A percentile compares a stretch with the other conserved stretches of the same genome.
Evolutionary conservation across 2,888 invertebrate species (phyloP).

Genomic region (Blomia tropicalis): DNA sequence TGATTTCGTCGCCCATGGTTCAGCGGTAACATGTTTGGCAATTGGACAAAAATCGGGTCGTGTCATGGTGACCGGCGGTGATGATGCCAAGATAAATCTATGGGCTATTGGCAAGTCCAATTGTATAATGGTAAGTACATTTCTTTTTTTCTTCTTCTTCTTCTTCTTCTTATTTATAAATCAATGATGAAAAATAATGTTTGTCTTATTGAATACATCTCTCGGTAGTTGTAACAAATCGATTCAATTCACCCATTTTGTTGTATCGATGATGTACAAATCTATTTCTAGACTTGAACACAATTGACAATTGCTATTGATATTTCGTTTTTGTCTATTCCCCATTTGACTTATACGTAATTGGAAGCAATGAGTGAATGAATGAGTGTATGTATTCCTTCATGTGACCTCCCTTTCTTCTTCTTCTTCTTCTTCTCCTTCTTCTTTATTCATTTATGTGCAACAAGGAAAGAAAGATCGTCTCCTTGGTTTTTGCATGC

Average conservation of each 20-base stretch:
- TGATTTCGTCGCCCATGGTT: conserved; percentile 67
- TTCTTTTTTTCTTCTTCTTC: neutral
- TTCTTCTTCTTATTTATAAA: neutral
- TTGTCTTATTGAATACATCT: neutral
- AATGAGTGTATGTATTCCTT: no score
- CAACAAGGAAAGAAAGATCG: no score
- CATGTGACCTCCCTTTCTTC: no score
- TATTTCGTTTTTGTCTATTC: no score
- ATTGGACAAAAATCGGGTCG: conserved; percentile 78
- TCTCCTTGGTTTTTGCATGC: no score
- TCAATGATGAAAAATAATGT: neutral
- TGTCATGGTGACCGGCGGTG: conserved; percentile 82
- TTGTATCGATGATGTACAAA: no score
- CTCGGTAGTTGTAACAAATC: neutral
- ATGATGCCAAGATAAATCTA: conserved; percentile 88
- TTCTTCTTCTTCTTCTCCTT: no score
- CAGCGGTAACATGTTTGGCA: conserved; percentile 71
- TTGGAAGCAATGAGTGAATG: no score
- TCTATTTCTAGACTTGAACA: no score
- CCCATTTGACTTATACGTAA: no score
- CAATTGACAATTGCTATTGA: no score
- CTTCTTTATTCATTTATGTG: no score
- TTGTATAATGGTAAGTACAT: conserved; percentile 72
- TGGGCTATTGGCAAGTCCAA: conserved; percentile 91
- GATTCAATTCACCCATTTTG: neutral